Evolutionary conservation across 2,888 invertebrate genomes (phyloP).

Genomic region (Congeria kusceri): DNA sequence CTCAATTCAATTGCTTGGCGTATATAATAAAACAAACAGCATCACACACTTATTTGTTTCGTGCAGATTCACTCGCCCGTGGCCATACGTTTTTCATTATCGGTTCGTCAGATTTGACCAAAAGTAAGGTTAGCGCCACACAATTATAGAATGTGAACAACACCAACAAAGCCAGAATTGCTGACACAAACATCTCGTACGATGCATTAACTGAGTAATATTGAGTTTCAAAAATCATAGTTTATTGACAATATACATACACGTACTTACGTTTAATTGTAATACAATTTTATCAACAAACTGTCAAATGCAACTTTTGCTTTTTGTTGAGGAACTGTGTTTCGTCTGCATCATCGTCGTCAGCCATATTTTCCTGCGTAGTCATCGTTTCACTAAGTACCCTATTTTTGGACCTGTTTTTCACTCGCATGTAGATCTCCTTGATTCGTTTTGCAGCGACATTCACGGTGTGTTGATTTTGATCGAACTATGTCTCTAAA

Average conservation of each 20-base stretch:
- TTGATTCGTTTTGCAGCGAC: conserved; percentile 3
- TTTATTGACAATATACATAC: too few relatives aligned
- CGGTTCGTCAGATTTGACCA: not conserved
- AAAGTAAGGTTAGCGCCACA: not conserved
- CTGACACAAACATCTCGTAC: not conserved
- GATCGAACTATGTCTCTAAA: conserved; percentile 14
- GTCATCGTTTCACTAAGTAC: not conserved
- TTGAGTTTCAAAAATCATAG: too few relatives aligned
- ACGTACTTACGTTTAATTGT: too few relatives aligned
- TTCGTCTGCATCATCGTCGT: conserved; percentile 10
- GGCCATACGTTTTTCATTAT: not conserved
- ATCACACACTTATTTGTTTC: not conserved
- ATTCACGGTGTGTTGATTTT: conserved; percentile 1
- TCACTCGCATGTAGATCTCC: not conserved
- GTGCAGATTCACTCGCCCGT: not conserved
- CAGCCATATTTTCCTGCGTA: not conserved
- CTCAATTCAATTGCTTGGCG: too few relatives aligned
- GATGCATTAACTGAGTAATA: too few relatives aligned
- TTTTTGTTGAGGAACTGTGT: conserved; percentile 12
- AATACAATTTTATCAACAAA: too few relatives aligned
- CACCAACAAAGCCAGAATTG: too few relatives aligned
- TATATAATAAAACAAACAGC: too few relatives aligned
- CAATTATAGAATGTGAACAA: too few relatives aligned
- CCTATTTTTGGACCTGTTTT: not conserved
- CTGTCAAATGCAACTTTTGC: not conserved